Percentiles rank a stretch among this genome's conserved stretches.
Evolutionary conservation across 1,140 invertebrate species (phyloP).

Genomic region (Heliconius hermathena): DNA sequence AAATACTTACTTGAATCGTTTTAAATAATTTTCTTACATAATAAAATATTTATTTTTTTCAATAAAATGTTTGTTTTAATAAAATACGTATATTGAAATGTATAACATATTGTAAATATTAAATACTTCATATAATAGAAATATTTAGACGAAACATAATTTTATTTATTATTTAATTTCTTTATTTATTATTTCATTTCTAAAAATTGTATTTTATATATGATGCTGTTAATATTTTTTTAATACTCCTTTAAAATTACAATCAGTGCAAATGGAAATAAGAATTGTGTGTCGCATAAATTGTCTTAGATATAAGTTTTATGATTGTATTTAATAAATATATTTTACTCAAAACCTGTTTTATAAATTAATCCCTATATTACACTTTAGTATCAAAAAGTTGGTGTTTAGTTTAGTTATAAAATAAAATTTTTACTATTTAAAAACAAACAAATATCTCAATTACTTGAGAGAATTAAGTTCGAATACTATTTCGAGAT

Average conservation of each 20-base stretch:
- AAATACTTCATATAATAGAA: neutral
- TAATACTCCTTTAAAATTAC: constrained; percentile 23
- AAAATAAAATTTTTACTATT: too few species aligned
- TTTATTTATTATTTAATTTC: too few species aligned
- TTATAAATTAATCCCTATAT: neutral
- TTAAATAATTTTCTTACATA: neutral
- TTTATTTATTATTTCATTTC: too few species aligned
- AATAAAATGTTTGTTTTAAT: neutral
- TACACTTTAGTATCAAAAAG: neutral
- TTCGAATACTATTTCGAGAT: too few species aligned
- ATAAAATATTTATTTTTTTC: neutral
- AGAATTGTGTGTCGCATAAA: constrained; percentile 27
- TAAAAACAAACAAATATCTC: too few species aligned
- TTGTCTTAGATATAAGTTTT: constrained; percentile 16
- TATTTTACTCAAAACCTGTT: constrained; percentile 12
- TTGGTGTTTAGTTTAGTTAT: too few species aligned
- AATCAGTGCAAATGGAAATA: constrained; percentile 23
- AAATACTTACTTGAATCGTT: neutral
- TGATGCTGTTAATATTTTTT: neutral
- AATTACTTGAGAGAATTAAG: too few species aligned
- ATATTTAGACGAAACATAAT: too few species aligned
- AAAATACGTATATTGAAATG: neutral
- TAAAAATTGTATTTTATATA: neutral
- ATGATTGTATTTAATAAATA: constrained; percentile 29
- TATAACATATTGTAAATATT: neutral